Conservation (phyloP, 2,113 vertebrate species). For the Stigmatopora argus region DNA sequence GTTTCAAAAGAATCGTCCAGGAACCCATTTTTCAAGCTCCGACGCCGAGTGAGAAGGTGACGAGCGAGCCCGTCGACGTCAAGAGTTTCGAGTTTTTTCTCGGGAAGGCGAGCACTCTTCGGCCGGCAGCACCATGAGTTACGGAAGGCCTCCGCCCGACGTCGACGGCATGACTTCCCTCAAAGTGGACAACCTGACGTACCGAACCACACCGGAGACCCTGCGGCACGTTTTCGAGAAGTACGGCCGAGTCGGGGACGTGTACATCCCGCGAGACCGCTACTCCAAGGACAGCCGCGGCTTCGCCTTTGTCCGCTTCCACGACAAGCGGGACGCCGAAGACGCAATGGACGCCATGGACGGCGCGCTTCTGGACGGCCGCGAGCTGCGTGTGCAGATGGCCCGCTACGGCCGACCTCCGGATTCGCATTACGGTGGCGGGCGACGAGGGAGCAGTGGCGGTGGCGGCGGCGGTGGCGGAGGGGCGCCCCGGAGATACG, state of each 20-base stretch:
- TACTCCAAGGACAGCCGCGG: constrained; percentile 95
- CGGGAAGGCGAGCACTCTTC: neutral
- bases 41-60: neutral
- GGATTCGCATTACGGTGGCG: constrained; percentile 80
- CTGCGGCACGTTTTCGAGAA: constrained; percentile 94
- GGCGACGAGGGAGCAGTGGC: neutral
- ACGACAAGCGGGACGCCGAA: constrained; percentile 92
- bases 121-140: constrained; percentile 76
- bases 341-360: constrained; percentile 98
- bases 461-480: neutral
- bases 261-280: constrained; percentile 90
- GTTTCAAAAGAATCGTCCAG: neutral
- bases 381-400: constrained; percentile 94
- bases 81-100: neutral
- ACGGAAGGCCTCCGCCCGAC: constrained; percentile 94
- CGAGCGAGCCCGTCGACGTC: neutral
- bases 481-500: constrained; percentile 79
- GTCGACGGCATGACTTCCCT: constrained; percentile 98
- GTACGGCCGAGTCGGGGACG: constrained; percentile 92
- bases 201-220: constrained; percentile 94
- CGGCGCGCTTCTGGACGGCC: constrained; percentile 89
- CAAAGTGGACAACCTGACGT: constrained; percentile 97
- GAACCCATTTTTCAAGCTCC: neutral
- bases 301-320: constrained; percentile 94
- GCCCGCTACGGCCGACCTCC: constrained; percentile 91